Percentiles rank a stretch among this genome's conserved stretches.
phyloP scores from a whole-genome alignment of 2,888 invertebrate species.

The Camponotus fellah region DNA sequence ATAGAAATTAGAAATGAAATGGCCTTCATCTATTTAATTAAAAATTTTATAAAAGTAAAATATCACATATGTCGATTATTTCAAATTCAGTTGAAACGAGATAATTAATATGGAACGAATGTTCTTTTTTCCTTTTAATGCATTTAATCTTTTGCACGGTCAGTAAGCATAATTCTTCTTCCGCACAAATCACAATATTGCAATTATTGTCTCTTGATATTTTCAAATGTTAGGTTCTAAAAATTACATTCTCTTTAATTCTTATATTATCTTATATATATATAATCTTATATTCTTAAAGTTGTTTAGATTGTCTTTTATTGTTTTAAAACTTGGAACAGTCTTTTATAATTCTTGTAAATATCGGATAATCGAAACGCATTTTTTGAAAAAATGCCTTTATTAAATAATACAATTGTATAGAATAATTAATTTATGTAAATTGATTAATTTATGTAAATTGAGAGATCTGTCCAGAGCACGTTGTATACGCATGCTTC shows the following conservation, averaged over 20 bases:
- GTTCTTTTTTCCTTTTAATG: conserved; percentile 35
- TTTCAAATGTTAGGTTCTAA: conserved; percentile 50
- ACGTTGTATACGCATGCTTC: conserved; percentile 63
- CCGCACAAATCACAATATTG: conserved; percentile 60
- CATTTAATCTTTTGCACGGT: conserved; percentile 51
- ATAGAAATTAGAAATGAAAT: neutral
- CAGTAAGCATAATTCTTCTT: conserved; percentile 71
- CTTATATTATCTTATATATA: too few relatives aligned
- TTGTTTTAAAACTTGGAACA: conserved; percentile 38
- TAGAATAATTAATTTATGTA: neutral
- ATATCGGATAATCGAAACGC: conserved; percentile 4
- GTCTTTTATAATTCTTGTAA: conserved; percentile 54
- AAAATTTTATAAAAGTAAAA: neutral
- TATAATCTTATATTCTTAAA: too few relatives aligned
- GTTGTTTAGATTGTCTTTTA: conserved; percentile 5
- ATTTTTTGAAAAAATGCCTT: neutral
- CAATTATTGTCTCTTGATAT: neutral
- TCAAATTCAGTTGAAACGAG: neutral
- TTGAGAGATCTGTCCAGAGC: neutral
- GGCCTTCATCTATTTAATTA: neutral
- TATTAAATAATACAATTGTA: neutral
- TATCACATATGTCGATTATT: neutral
- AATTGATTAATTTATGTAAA: neutral
- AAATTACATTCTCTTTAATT: conserved; percentile 35
- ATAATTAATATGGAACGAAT: neutral